phyloP scores from a whole-genome alignment of 2,888 invertebrate genomes.

The Cantharis rustica region DNA sequence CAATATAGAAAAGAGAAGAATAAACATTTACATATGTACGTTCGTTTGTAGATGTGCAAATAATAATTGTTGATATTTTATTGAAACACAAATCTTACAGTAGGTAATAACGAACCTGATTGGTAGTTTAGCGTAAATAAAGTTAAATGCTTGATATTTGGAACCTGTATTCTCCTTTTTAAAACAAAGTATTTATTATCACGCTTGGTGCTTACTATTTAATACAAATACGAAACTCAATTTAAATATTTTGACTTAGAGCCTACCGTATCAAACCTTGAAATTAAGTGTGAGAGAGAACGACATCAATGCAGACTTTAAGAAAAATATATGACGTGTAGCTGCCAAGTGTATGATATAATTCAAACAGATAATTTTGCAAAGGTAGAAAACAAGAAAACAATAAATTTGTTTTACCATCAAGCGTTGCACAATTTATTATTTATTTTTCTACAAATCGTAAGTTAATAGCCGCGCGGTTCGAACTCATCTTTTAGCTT shows the following conservation, averaged over 20 bases:
- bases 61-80: conserved; percentile 7
- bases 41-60: neutral
- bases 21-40: neutral
- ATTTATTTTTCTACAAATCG: too few species aligned
- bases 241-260: conserved; percentile 20
- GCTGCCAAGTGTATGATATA: too few species aligned
- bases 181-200: conserved; percentile 18
- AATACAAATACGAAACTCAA: conserved; percentile 21
- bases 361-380: too few species aligned
- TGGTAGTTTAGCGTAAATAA: conserved; percentile 4
- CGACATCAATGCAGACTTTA: neutral
- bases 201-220: conserved; percentile 16
- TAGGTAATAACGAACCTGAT: conserved; percentile 7
- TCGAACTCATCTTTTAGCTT: too few species aligned
- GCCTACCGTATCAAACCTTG: neutral
- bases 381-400: too few species aligned
- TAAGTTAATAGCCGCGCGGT: too few species aligned
- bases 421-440: too few species aligned
- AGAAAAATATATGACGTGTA: neutral
- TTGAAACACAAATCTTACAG: conserved; percentile 7
- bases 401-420: too few species aligned
- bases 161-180: neutral
- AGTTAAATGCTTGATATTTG: neutral
- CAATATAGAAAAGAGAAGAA: neutral
- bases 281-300: neutral